Conservation (phyloP, 2,113 vertebrate species). For the Pogonocichla stellata region DNA sequence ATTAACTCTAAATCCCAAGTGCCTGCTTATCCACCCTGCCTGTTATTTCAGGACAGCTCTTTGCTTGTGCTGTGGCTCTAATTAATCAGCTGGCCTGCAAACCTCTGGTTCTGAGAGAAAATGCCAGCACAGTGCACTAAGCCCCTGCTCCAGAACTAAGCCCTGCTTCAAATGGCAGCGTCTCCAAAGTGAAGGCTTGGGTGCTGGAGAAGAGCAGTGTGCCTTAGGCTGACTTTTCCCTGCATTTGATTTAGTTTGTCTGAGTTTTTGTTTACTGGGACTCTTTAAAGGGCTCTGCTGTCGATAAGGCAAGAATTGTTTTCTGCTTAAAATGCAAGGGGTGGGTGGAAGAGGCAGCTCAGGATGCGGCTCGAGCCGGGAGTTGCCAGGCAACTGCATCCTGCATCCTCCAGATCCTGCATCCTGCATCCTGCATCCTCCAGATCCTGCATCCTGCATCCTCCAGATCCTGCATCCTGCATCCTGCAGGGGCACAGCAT, state of each 20-base stretch:
- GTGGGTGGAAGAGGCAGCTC: background rate
- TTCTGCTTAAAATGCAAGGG: background rate
- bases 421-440: no score
- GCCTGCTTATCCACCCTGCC: background rate
- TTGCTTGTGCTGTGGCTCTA: background rate
- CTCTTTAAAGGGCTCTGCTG: background rate
- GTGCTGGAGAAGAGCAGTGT: background rate
- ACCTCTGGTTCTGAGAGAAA: background rate
- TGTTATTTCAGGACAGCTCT: background rate
- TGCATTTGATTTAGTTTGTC: background rate
- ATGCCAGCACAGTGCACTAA: background rate
- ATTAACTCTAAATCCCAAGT: constrained; percentile 9
- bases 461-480: no score
- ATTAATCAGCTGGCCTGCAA: background rate
- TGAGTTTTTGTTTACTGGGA: background rate
- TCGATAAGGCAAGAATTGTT: background rate
- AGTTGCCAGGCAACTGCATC: constrained; percentile 24
- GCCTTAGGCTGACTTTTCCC: background rate
- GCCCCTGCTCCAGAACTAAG: background rate
- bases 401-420: no score
- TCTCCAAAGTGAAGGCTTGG: background rate
- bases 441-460: no score
- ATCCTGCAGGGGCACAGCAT: no score
- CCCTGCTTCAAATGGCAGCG: background rate
- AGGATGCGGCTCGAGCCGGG: background rate